Percentiles rank a stretch among this genome's conserved stretches.
phyloP scores from a whole-genome alignment of 1,140 invertebrate genomes.

The Popillia japonica region DNA sequence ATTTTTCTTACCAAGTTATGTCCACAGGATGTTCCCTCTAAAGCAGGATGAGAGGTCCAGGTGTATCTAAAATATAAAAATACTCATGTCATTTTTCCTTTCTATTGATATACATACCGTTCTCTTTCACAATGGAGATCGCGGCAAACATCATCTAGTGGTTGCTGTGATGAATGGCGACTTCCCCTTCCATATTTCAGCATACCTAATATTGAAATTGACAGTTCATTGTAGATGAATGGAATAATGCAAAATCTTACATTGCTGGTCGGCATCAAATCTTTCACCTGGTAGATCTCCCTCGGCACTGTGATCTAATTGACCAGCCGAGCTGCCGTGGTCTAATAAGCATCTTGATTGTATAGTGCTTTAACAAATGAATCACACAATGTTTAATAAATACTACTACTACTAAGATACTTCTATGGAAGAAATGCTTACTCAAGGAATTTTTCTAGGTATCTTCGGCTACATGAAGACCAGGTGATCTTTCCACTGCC shows the following conservation, averaged over 20 bases:
- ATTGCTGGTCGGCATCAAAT: constrained; percentile 81
- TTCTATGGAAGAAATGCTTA: constrained; percentile 52
- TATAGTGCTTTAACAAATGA: constrained; percentile 63
- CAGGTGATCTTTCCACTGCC: constrained; percentile 74
- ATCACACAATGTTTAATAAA: constrained; percentile 41
- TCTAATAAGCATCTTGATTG: constrained; percentile 79
- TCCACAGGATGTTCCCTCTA: constrained; percentile 68
- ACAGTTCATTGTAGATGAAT: constrained; percentile 18
- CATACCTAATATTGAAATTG: constrained; percentile 59
- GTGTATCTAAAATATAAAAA: constrained; percentile 62
- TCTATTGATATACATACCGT: constrained; percentile 50
- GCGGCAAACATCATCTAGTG: constrained; percentile 66
- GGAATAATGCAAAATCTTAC: constrained; percentile 61
- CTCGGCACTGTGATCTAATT: constrained; percentile 75
- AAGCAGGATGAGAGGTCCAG: constrained; percentile 72
- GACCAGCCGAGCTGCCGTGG: constrained; percentile 69
- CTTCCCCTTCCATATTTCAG: constrained; percentile 68
- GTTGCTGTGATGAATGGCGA: constrained; percentile 64
- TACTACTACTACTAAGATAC: too few species aligned
- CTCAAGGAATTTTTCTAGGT: constrained; percentile 69
- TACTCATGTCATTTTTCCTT: background rate
- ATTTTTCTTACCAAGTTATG: constrained; percentile 61
- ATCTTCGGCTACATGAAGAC: constrained; percentile 70
- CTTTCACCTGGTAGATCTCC: constrained; percentile 77
- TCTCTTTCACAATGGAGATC: constrained; percentile 71